A percentile compares a stretch with the other conserved stretches of the same genome.
Conservation (phyloP, 1,140 invertebrate species). For the Hyphantria cunea region DNA sequence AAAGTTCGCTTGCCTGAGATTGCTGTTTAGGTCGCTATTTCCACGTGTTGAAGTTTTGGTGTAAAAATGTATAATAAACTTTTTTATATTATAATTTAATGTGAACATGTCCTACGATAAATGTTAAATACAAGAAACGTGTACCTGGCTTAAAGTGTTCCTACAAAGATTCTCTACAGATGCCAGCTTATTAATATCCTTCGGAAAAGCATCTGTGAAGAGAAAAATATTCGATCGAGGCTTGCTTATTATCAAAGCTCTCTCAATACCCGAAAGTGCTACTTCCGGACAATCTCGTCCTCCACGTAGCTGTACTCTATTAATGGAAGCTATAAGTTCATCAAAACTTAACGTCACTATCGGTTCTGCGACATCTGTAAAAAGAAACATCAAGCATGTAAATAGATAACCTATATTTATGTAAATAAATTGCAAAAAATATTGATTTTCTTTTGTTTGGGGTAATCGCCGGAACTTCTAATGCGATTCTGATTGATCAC, state of each 20-base stretch:
- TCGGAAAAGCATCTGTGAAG: constrained; percentile 85
- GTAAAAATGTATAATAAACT: too few species aligned
- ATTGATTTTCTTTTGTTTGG: too few species aligned
- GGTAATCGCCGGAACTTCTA: too few species aligned
- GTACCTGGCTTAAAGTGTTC: constrained; percentile 49
- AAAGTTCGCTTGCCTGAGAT: too few species aligned
- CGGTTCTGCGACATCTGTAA: constrained; percentile 40
- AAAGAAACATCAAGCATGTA: neutral
- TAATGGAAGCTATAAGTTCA: constrained; percentile 58
- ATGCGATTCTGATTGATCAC: too few species aligned
- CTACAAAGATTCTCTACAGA: constrained; percentile 46
- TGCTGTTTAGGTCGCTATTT: too few species aligned
- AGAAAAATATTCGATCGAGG: constrained; percentile 85
- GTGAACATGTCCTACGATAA: too few species aligned
- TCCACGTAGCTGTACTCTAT: constrained; percentile 80
- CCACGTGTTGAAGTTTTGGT: neutral
- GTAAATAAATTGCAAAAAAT: too few species aligned
- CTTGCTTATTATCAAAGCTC: constrained; percentile 82
- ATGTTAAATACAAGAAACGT: too few species aligned
- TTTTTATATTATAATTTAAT: neutral
- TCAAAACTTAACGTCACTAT: constrained; percentile 24
- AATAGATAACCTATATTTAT: too few species aligned
- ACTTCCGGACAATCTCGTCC: constrained; percentile 86
- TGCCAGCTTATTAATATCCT: constrained; percentile 39
- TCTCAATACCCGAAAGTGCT: constrained; percentile 83